Base-by-base conservation (phyloP, 2,113 vertebrate genomes). In the Agapornis roseicollis region DNA sequence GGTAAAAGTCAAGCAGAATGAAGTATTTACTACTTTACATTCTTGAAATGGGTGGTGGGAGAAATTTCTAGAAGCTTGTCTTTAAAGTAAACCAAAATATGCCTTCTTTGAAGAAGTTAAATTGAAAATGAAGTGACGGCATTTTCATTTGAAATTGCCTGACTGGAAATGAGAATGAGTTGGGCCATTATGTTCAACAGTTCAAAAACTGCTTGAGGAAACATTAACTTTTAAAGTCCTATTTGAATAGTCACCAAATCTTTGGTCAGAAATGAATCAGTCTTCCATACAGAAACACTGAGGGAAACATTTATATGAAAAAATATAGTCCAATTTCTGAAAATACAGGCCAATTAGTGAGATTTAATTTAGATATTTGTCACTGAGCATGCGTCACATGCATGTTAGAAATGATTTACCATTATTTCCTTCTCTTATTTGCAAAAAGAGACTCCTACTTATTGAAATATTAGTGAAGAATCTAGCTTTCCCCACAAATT, bases 391-490 rank as follows among this genome's bases (percentile, higher is more conserved):
- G 84, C 81, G 92, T 93, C 84, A 93, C 29, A 3, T 97, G 95
- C 96, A 94, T 85, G 95, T 94, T 97, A 95, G 91, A 96, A 80
- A 76, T 96, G 90, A 97, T 97, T 97, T 97, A 85, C 86, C 70
- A 85, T 93, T 97, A 92, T 95, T 97, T 97, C 87, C 92, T 97
- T 90, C 87, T 96, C 90, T 97, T 98, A 96, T 96, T 97, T 98
- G 97, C 81, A 95, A 97, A 98, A 97, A 96, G 87, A 95, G 94
- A 95, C 85, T 97, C 96, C 96, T 96, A 94, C 96, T 97, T 98
- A 97, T 97, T 97, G 97, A 97, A 98, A 96, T 98, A 98, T 98
- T 98, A 97, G 96, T 97, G 95, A 98, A 98, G 96, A 98, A 97
- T 97, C 95, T 95, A 97, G 95, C 93, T 97, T 98, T 97, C 96